Percentiles rank a stretch among this genome's conserved stretches.
Conservation (phyloP, 2,888 invertebrate species). For the Spicauda simplicius region DNA sequence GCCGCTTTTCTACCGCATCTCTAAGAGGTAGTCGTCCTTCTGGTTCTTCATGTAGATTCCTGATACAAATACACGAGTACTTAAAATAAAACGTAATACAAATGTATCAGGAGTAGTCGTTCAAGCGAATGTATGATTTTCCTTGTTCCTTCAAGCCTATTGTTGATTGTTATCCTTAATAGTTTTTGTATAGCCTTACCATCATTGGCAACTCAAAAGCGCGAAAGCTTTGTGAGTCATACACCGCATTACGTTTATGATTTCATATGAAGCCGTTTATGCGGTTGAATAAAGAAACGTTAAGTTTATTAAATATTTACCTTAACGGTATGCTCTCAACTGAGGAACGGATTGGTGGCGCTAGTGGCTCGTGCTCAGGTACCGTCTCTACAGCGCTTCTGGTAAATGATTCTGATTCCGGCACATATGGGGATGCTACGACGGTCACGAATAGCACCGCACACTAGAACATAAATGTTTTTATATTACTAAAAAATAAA, state of each 20-base stretch:
- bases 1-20: slow-evolving; percentile 88
- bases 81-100: too few species aligned
- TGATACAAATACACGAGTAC: slow-evolving; percentile 15
- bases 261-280: too few species aligned
- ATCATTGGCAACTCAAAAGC: too few species aligned
- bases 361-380: slow-evolving; percentile 70
- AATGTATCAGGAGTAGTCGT: too few species aligned
- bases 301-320: slow-evolving; percentile 48
- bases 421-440: slow-evolving; percentile 63
- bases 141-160: too few species aligned
- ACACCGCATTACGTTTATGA: too few species aligned
- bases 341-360: slow-evolving; percentile 88
- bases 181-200: too few species aligned
- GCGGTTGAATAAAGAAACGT: too few species aligned
- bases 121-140: too few species aligned
- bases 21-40: slow-evolving; percentile 86
- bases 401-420: slow-evolving; percentile 56
- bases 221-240: too few species aligned
- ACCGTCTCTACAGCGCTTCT: slow-evolving; percentile 72
- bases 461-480: slow-evolving; percentile 49
- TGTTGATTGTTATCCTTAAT: too few species aligned
- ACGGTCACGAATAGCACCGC: slow-evolving; percentile 59
- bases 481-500: neutral
- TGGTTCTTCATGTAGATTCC: slow-evolving; percentile 66
- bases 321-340: slow-evolving; percentile 89